Percentiles rank a stretch among this genome's conserved stretches.
phyloP scores from a whole-genome alignment of 2,888 invertebrate genomes.

The Julus scanicus region DNA sequence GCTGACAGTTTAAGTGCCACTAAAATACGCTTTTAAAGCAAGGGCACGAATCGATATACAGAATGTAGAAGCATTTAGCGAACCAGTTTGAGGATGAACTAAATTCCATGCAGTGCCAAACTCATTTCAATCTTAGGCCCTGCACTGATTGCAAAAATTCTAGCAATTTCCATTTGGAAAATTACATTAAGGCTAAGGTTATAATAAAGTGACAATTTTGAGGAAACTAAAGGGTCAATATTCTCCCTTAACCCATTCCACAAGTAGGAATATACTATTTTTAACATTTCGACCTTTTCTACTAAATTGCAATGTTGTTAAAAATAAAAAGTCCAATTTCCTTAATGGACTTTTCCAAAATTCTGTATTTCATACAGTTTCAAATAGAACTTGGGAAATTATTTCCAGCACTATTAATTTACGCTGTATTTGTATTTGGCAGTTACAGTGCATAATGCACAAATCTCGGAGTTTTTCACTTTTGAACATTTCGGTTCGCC shows the following conservation, averaged over 20 bases:
- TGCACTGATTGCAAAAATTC: not conserved
- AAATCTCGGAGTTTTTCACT: too few species aligned
- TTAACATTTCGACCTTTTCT: too few species aligned
- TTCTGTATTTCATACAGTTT: too few species aligned
- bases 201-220: not conserved
- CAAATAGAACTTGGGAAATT: too few species aligned
- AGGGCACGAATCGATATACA: not conserved
- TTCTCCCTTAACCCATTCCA: not conserved
- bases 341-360: too few species aligned
- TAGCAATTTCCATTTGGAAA: conserved; percentile 12
- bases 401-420: too few species aligned
- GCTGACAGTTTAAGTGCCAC: conserved; percentile 27
- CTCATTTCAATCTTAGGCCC: not conserved
- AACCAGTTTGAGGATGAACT: not conserved
- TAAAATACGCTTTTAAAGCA: conserved; percentile 40
- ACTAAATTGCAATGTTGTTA: too few species aligned
- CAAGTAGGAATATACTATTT: too few species aligned
- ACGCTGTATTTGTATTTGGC: too few species aligned
- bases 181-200: not conserved
- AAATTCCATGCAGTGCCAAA: conserved; percentile 6
- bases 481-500: too few species aligned
- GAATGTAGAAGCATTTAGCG: conserved; percentile 23
- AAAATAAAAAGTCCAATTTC: too few species aligned
- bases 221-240: not conserved
- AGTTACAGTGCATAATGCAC: too few species aligned